Evolutionary conservation across 2,888 invertebrate genomes (phyloP).

Genomic region (Cyclophora albipunctata): DNA sequence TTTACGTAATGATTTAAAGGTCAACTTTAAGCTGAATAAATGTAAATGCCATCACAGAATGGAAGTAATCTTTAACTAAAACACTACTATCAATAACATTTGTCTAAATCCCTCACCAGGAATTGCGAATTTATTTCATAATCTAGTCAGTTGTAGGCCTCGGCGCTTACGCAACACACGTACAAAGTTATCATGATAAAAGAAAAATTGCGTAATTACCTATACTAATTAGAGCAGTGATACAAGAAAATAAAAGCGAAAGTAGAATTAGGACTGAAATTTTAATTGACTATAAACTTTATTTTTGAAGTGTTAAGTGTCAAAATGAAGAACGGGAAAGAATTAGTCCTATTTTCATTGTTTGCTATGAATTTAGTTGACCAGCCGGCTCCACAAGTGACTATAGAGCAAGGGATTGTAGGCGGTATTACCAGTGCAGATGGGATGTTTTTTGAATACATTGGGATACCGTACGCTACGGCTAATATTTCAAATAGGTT

Average conservation of each 20-base stretch:
- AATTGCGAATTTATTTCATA: background rate
- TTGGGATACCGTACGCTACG: conserved; percentile 61
- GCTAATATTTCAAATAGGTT: conserved; percentile 48
- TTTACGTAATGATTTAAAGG: no score
- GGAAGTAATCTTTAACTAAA: no score
- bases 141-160: conserved; percentile 23
- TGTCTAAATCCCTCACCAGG: conserved; percentile 7
- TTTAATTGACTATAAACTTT: no score
- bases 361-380: conserved; percentile 56
- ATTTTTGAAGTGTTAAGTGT: background rate
- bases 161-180: conserved; percentile 26
- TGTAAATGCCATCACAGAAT: no score
- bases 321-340: conserved; percentile 44
- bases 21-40: no score
- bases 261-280: background rate
- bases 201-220: no score
- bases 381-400: conserved; percentile 57
- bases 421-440: conserved; percentile 53
- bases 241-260: background rate
- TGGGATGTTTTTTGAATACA: conserved; percentile 57
- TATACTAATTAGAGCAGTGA: background rate
- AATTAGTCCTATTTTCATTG: conserved; percentile 48
- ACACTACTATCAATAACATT: no score
- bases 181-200: background rate
- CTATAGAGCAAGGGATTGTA: conserved; percentile 53